Base-by-base conservation (phyloP, 2,113 vertebrate species). In the Spea multiplicata region DNA sequence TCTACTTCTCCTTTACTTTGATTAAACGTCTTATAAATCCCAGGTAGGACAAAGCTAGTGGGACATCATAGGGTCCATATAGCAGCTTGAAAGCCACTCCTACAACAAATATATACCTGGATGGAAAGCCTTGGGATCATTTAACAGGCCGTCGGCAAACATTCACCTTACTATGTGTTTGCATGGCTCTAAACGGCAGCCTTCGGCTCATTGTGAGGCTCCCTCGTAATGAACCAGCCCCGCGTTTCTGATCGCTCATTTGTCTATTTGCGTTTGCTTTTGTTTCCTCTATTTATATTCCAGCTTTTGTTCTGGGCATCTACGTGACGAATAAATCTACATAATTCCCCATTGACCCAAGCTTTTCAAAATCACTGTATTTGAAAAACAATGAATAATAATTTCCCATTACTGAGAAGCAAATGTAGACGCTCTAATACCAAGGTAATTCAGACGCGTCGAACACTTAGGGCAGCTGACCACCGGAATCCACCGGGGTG, bases 301-400 rank as follows among this genome's bases (percentile, higher is more conserved):
- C 12, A 47, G 30, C 44, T 57, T 79, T 79, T 71, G 48, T 65
- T 66, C 77, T 66, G 71, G 57, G 16, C 70, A 71, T 67, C 76
- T 57, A 62, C 57, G 49, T 57, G 48, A 44, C 45, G 76, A 78
- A 78, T 78, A 73, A 79, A 79, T 79, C 77, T 79, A 59, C 77
- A 79, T 79, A 73, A 79, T 79, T 79, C 70, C 69, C 70, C 61
- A 66, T 73, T 79, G 77, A 79, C 77, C 77, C 77, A 55, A 64
- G 70, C 62, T 66, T 79, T 65, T 66, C 70, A 14, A 79, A 79
- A 79, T 79, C 71, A 73, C 49, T 57, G 70, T 79, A 73, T 73
- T 59, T 55, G 77, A 79, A 67, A 79, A 79, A 79, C 70, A 73
- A 73, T 73, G 77, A 73, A 73, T 79, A 73, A 72, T 79, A 79